Percentiles rank a stretch among this genome's conserved stretches.
phyloP scores from a whole-genome alignment of 2,113 vertebrate genomes.

The Gadus chalcogrammus region DNA sequence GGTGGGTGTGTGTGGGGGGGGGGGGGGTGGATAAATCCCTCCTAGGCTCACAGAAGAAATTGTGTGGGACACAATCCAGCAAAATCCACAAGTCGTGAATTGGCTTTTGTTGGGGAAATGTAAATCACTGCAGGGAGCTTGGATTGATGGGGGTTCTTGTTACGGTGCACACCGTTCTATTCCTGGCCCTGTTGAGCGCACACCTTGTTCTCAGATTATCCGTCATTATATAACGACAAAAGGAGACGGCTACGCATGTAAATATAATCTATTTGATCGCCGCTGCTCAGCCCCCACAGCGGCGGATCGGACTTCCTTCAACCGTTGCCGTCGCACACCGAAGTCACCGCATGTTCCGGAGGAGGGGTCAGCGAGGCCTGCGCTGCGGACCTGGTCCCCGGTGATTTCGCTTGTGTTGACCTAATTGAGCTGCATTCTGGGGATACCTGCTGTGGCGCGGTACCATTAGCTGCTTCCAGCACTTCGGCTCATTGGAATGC shows the following conservation, averaged over 20 bases:
- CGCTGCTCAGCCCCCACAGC: slow-evolving; percentile 9
- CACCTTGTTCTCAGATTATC: slow-evolving; percentile 33
- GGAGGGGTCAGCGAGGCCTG: slow-evolving; percentile 33
- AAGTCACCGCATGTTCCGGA: slow-evolving; percentile 9
- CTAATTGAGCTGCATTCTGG: slow-evolving; percentile 66
- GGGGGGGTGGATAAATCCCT: slow-evolving; percentile 37
- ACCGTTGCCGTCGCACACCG: too few relatives aligned
- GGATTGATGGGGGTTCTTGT: slow-evolving; percentile 68
- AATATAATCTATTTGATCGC: slow-evolving; percentile 40
- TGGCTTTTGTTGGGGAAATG: slow-evolving; percentile 64
- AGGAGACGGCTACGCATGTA: slow-evolving; percentile 26
- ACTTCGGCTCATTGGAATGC: slow-evolving; percentile 71
- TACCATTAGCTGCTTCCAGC: slow-evolving; percentile 64
- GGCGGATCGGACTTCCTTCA: slow-evolving; percentile 3
- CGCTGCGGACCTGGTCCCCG: slow-evolving; percentile 43
- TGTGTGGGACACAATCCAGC: slow-evolving; percentile 34
- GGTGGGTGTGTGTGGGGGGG: background rate
- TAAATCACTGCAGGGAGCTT: slow-evolving; percentile 65
- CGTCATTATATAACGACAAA: slow-evolving; percentile 29
- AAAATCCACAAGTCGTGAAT: slow-evolving; percentile 65
- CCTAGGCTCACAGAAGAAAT: slow-evolving; percentile 32
- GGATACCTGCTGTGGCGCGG: slow-evolving; percentile 54
- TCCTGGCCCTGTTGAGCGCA: slow-evolving; percentile 41
- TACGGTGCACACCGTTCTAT: slow-evolving; percentile 56
- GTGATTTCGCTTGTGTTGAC: slow-evolving; percentile 54